Evolutionary conservation across 37 sponge, comb jelly and placozoan genomes (phyloP).

Genomic region (Aphrocallistes beatrix): DNA sequence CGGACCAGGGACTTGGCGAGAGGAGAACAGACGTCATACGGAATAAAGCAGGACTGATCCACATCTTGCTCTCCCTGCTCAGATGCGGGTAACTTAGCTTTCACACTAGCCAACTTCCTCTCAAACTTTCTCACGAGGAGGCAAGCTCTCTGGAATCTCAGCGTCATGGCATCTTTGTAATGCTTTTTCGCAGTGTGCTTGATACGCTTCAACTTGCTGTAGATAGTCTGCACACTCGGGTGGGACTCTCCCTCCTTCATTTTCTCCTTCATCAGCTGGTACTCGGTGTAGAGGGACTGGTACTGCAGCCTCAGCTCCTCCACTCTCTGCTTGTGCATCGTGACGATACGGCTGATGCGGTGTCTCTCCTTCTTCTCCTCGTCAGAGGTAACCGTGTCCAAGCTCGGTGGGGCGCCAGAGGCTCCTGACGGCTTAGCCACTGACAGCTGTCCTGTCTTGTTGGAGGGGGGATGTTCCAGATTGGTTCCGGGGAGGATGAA

Average conservation of each 20-base stretch:
- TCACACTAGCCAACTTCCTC: background rate
- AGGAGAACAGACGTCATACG: background rate
- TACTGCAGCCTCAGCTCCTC: background rate
- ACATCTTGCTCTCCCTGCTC: conserved; percentile 6
- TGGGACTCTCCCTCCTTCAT: background rate
- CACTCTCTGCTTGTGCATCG: background rate
- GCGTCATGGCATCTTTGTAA: background rate
- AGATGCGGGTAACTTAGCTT: background rate
- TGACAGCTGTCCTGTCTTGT: background rate
- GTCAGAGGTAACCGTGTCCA: background rate
- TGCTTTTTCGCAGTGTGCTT: conserved; percentile 10
- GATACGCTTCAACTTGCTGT: background rate
- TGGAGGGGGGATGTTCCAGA: conserved; percentile 4
- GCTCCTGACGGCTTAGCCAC: background rate
- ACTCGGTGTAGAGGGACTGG: background rate
- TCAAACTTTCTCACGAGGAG: background rate
- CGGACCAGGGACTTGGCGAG: background rate
- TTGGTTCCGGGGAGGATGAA: background rate
- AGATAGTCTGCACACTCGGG: conserved; percentile 4
- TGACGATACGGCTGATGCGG: background rate
- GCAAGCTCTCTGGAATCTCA: conserved; percentile 15
- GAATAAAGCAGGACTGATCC: conserved; percentile 10
- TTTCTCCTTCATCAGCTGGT: conserved; percentile 2
- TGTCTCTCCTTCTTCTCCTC: conserved; percentile 15
- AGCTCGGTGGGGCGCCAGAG: background rate